These are phyloP conservation scores for Scaptomyza tumidula DNA, from an alignment of 2,888 invertebrate genomes.

Conservation along the genomic window DNA sequence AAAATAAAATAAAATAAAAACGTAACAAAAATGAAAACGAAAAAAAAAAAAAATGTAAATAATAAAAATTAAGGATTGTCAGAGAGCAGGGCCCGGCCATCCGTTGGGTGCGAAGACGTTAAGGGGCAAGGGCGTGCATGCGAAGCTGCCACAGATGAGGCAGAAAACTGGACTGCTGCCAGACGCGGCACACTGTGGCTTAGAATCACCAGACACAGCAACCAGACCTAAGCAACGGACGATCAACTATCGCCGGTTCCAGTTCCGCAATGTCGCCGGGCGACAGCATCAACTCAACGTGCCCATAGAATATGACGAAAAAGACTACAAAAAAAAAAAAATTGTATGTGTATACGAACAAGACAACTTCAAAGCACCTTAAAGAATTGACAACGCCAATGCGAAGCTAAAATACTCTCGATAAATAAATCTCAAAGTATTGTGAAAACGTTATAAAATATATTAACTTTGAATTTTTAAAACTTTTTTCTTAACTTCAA, in stretches of 20 bases:
- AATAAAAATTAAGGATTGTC: conserved; percentile 67
- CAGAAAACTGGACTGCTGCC: conserved; percentile 58
- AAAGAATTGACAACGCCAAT: neutral
- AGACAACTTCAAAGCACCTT: conserved; percentile 6
- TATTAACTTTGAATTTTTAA: neutral
- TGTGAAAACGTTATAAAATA: neutral
- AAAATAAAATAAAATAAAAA: neutral
- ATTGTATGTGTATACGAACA: neutral
- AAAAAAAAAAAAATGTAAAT: conserved; percentile 38
- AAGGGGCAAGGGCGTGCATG: conserved; percentile 43
- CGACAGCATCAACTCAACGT: conserved; percentile 71
- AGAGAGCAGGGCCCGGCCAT: conserved; percentile 52
- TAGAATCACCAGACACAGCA: conserved; percentile 36
- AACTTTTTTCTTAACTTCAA: too few relatives aligned
- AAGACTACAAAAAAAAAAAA: conserved; percentile 15
- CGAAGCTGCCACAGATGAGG: conserved; percentile 46
- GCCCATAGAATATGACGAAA: conserved; percentile 41
- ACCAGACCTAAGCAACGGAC: conserved; percentile 44
- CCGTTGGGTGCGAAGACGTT: neutral
- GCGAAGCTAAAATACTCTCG: conserved; percentile 23
- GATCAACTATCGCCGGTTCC: conserved; percentile 68
- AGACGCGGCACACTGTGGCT: conserved; percentile 40
- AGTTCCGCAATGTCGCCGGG: conserved; percentile 77
- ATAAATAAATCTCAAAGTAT: neutral
- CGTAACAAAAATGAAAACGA: conserved; percentile 10